These are phyloP conservation scores for Lepidurus arcticus DNA, from an alignment of 1,140 invertebrate species.

Conservation along the genomic window DNA sequence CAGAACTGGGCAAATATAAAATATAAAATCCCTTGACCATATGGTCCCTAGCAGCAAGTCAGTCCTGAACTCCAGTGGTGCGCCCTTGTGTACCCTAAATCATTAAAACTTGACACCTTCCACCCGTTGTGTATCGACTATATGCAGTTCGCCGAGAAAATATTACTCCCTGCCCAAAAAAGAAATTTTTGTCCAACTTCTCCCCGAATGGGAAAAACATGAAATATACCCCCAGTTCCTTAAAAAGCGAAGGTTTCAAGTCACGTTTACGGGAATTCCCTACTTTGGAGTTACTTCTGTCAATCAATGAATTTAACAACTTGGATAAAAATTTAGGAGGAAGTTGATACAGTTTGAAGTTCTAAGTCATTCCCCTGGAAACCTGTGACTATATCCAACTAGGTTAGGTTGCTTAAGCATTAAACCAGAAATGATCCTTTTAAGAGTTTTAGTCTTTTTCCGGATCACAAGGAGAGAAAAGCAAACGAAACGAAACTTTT, in stretches of 20 bases:
- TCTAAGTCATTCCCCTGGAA: too few species aligned
- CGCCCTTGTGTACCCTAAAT: background rate
- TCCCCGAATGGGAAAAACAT: background rate
- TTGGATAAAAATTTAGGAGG: too few species aligned
- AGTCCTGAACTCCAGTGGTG: background rate
- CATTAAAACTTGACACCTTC: background rate
- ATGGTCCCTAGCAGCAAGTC: background rate
- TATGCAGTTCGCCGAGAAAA: background rate
- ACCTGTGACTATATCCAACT: too few species aligned
- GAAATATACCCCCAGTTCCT: background rate
- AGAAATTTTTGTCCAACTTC: background rate
- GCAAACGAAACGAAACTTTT: background rate
- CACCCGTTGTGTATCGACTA: background rate
- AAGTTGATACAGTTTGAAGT: too few species aligned
- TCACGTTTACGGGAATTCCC: too few species aligned
- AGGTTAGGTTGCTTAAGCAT: too few species aligned
- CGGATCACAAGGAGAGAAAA: background rate
- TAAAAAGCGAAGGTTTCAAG: too few species aligned
- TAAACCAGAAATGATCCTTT: background rate
- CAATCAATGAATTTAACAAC: too few species aligned
- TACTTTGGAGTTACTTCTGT: too few species aligned
- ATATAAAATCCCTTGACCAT: background rate
- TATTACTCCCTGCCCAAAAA: background rate
- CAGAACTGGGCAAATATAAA: background rate
- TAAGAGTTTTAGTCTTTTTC: background rate